Evolutionary conservation across 2,888 invertebrate species (phyloP).

Genomic region (Synanthedon andrenaeformis): DNA sequence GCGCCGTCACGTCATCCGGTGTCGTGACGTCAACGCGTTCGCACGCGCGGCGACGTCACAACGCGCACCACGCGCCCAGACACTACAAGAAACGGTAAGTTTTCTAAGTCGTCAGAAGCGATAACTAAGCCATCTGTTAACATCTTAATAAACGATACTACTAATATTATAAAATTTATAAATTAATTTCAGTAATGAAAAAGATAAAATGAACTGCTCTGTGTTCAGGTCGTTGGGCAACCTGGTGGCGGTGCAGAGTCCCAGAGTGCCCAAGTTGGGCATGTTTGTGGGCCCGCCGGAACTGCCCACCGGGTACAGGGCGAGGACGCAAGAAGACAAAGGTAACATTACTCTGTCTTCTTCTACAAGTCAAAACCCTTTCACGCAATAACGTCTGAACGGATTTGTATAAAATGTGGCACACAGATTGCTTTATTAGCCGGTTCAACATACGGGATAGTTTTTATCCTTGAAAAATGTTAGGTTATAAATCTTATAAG

Average conservation of each 20-base stretch:
- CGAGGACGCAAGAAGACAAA: conserved; percentile 63
- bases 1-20: conserved; percentile 1
- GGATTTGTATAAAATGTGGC: not conserved
- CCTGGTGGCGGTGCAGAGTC: conserved; percentile 84
- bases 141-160: too few relatives aligned
- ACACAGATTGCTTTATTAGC: too few relatives aligned
- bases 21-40: conserved; percentile 2
- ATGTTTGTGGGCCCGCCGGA: conserved; percentile 77
- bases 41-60: conserved; percentile 30
- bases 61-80: conserved; percentile 45
- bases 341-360: conserved; percentile 20
- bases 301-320: conserved; percentile 67
- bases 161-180: too few relatives aligned
- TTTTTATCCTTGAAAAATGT: too few relatives aligned
- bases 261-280: conserved; percentile 80
- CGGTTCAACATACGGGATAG: too few relatives aligned
- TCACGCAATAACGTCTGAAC: not conserved
- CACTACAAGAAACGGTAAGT: conserved; percentile 59
- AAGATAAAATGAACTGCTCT: too few relatives aligned
- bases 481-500: too few relatives aligned
- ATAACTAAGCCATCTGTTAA: too few relatives aligned
- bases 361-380: not conserved
- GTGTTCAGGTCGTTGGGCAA: conserved; percentile 50
- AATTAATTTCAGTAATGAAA: too few relatives aligned
- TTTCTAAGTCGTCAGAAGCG: too few relatives aligned